Percentiles rank a stretch among this genome's conserved stretches.
phyloP scores from a whole-genome alignment of 2,797 vertebrate species.

The Chaenodraco wilsoni region DNA sequence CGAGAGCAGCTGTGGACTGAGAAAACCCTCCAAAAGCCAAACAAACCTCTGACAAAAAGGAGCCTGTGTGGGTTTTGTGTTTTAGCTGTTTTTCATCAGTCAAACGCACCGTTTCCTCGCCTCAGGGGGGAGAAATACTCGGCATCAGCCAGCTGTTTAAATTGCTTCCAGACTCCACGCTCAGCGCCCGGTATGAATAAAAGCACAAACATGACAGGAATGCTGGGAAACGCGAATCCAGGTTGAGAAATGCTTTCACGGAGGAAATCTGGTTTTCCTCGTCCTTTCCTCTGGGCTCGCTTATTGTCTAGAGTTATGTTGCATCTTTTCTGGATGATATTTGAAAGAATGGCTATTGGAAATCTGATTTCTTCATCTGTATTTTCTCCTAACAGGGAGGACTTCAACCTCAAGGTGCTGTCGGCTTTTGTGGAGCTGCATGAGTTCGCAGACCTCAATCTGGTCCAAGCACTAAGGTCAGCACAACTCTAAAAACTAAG shows the following conservation, averaged over 20 bases:
- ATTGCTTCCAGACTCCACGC: constrained; percentile 68
- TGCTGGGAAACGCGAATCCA: constrained; percentile 57
- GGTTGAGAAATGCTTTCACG: constrained; percentile 48
- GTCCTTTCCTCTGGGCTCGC: constrained; percentile 36
- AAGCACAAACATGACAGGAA: constrained; percentile 64
- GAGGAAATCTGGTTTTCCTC: constrained; percentile 48
- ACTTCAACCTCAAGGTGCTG: constrained; percentile 97
- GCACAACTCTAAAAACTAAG: constrained; percentile 3
- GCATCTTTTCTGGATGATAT: constrained; percentile 19
- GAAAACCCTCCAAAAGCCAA: constrained; percentile 35
- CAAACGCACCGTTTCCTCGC: constrained; percentile 9
- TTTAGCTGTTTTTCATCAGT: constrained; percentile 62
- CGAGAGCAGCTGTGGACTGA: constrained; percentile 51
- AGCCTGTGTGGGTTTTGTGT: constrained; percentile 45
- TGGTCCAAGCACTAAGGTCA: constrained; percentile 95
- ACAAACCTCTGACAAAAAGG: constrained; percentile 50
- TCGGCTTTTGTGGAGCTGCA: constrained; percentile 98
- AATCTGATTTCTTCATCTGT: constrained; percentile 12
- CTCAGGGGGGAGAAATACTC: constrained; percentile 25
- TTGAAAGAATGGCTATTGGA: neutral
- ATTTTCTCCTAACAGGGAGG: constrained; percentile 85
- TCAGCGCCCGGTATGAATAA: constrained; percentile 50
- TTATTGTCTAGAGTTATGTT: constrained; percentile 17
- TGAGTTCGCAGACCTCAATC: constrained; percentile 97
- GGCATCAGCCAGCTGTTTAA: constrained; percentile 64